Evolutionary conservation across 2,888 invertebrate genomes (phyloP), one percentile per base, ranked within the genome.

Genomic region (Brachyptera putata): DNA sequence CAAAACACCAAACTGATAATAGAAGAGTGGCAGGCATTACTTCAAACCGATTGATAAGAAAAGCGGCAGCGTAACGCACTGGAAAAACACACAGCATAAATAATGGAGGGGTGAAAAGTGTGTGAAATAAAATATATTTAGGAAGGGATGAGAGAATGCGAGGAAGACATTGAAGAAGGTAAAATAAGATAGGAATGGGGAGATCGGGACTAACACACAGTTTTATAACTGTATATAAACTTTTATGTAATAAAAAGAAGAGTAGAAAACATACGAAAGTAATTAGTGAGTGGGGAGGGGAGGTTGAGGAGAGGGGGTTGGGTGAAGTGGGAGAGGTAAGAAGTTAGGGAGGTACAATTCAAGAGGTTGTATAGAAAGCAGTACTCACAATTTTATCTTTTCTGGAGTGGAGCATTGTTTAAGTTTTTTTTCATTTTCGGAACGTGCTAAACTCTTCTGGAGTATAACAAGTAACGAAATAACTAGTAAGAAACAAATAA

Each of bases 171-270:
- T 9, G 21, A 43, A 16, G 43, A 43, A 43, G n/a, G 30, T 30
- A 36, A 53, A 36, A 36, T 18, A 22, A 34, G 46, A 18, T 4
- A 24, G 24, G 24, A 24, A 30, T 30, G 30, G 46, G 46, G 46
- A 21, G 21, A 18, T 16, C 11, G 14, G 21, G 24, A n/a, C 4
- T 4, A 46, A 21, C 46, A 36, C 36, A 22, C 22, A 21, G 34
- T 53, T 53, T 53, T 53, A 53, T 53, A 34, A 36, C 53, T 53
- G 53, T 36, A 53, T n/a, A n/a, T 53, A 53, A 53, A 53, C 36
- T 53, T 53, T 53, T 36, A 13, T 34, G 34, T 24, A 53, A 36
- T 53, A 53, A 53, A n/a, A 53, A 53, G 34, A 53, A 53, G 53
- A 36, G 34, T 24, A 36, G 11, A 53, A 53, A 53, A 53, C 53